A percentile compares a stretch with the other conserved stretches of the same genome.
phyloP scores from a whole-genome alignment of 2,797 vertebrate species.

The Molothrus ater region DNA sequence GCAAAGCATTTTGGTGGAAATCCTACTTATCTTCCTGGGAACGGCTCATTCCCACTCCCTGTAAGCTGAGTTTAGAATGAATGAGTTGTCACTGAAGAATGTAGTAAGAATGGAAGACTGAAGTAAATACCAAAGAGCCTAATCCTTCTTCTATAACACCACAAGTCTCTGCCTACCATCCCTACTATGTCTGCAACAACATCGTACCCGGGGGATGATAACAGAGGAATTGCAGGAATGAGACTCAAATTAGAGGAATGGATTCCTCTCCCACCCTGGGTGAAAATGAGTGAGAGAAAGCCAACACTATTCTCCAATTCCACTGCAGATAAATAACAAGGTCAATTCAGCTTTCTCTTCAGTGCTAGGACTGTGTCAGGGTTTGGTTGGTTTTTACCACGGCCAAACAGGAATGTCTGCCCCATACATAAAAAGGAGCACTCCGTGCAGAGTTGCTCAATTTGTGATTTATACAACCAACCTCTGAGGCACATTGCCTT shows the following conservation, averaged over 20 bases:
- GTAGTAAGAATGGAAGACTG: neutral
- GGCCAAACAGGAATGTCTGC: neutral
- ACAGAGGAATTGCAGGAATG: neutral
- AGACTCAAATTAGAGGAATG: neutral
- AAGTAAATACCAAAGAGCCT: neutral
- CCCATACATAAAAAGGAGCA: neutral
- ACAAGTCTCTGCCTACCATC: neutral
- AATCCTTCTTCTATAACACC: neutral
- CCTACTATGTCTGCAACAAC: neutral
- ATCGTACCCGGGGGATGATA: neutral
- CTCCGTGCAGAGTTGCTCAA: neutral
- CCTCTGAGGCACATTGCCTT: neutral
- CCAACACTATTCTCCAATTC: neutral
- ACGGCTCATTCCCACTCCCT: neutral
- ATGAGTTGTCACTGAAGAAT: neutral
- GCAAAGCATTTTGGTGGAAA: neutral
- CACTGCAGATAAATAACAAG: neutral
- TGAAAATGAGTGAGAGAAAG: neutral
- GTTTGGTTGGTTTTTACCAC: neutral
- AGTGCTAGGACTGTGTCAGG: neutral
- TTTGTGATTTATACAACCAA: neutral
- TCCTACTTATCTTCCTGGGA: neutral
- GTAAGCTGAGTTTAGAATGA: neutral
- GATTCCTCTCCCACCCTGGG: neutral
- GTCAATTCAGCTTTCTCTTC: neutral